Evolutionary conservation across 2,113 vertebrate species (phyloP).

Genomic region (Canis aureus): DNA sequence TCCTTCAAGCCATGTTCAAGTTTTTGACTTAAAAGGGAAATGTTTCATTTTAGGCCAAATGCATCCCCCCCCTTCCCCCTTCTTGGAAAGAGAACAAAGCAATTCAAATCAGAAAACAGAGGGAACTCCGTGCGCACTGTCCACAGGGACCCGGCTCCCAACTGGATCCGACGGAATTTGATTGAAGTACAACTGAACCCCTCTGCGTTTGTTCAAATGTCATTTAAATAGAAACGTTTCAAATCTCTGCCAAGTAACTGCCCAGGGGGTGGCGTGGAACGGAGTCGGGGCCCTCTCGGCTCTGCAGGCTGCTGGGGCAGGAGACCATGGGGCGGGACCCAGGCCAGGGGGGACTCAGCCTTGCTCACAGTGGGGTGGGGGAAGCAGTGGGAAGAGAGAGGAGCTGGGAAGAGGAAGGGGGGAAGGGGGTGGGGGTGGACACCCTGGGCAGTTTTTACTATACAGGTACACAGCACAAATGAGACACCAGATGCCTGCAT

Average conservation of each 20-base stretch:
- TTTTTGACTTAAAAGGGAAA: slow-evolving; percentile 90
- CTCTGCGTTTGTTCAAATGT: slow-evolving; percentile 89
- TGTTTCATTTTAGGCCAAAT: slow-evolving; percentile 91
- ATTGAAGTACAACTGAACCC: slow-evolving; percentile 90
- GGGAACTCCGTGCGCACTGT: slow-evolving; percentile 86
- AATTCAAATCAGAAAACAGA: slow-evolving; percentile 90
- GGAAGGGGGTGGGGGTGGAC: background rate
- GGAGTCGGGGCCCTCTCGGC: background rate
- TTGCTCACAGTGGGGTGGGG: background rate
- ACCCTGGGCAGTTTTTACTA: background rate
- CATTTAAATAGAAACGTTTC: slow-evolving; percentile 89
- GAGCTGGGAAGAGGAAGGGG: background rate
- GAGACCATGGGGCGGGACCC: slow-evolving; percentile 37
- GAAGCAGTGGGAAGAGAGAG: background rate
- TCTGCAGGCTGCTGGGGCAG: slow-evolving; percentile 21
- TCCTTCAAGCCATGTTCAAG: slow-evolving; percentile 89
- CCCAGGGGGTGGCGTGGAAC: slow-evolving; percentile 77
- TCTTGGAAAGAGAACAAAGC: slow-evolving; percentile 90
- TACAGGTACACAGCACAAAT: too few relatives aligned
- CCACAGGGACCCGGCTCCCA: slow-evolving; percentile 88
- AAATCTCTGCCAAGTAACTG: slow-evolving; percentile 86
- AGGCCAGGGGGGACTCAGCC: background rate
- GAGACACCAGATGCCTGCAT: background rate
- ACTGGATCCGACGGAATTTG: slow-evolving; percentile 87
- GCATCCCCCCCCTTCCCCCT: slow-evolving; percentile 76